A percentile compares a stretch with the other conserved stretches of the same genome.
Evolutionary conservation across 2,888 invertebrate genomes (phyloP).

Genomic region (Drosophila dives): DNA sequence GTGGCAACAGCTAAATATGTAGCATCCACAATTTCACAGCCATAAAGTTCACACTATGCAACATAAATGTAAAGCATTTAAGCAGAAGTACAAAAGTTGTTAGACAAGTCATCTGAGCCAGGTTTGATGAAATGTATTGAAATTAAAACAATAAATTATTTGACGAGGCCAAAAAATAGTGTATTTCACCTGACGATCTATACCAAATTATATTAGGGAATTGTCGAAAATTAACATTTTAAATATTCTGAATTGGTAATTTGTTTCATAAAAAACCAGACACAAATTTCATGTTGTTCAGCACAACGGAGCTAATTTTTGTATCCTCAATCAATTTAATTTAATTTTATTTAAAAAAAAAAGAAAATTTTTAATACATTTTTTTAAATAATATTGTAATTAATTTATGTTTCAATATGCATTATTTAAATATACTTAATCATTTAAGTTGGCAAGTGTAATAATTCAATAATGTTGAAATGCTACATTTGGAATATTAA

Average conservation of each 20-base stretch:
- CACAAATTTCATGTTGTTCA: not conserved
- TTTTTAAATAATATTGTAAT: too few relatives aligned
- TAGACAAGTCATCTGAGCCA: not conserved
- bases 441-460: not conserved
- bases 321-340: not conserved
- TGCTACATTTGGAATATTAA: not conserved
- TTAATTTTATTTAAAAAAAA: too few relatives aligned
- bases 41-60: slow-evolving; percentile 17
- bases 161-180: not conserved
- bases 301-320: not conserved
- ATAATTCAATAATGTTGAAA: not conserved
- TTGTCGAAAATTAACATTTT: not conserved
- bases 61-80: slow-evolving; percentile 21
- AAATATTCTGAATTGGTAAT: not conserved
- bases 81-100: not conserved
- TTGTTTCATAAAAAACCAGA: not conserved
- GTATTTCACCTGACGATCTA: not conserved
- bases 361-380: not conserved
- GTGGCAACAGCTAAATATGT: slow-evolving; percentile 5
- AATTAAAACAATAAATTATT: not conserved
- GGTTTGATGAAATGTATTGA: not conserved
- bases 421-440: not conserved
- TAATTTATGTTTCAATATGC: not conserved
- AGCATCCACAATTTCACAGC: not conserved
- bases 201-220: not conserved